Percentiles rank a stretch among this genome's conserved stretches.
phyloP scores from a whole-genome alignment of 2,797 vertebrate genomes.

The Triplophysa bombifrons region DNA sequence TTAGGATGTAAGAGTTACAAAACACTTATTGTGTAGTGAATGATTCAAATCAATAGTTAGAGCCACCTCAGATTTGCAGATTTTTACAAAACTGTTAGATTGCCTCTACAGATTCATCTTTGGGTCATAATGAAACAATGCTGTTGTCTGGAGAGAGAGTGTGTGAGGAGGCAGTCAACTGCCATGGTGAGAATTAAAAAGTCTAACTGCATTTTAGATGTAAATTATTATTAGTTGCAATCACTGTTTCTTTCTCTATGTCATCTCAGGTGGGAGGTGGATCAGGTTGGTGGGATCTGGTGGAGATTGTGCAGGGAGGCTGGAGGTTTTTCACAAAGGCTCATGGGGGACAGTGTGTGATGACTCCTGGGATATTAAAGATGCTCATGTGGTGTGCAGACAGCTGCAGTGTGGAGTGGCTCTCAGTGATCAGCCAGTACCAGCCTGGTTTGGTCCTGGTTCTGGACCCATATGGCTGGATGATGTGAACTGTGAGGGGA shows the following conservation, averaged over 20 bases:
- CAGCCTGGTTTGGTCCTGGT: slow-evolving; percentile 45
- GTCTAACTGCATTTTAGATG: no score
- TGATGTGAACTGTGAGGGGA: slow-evolving; percentile 47
- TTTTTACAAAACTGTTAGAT: background rate
- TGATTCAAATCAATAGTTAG: no score
- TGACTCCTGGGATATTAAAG: slow-evolving; percentile 36
- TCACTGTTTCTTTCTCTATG: background rate
- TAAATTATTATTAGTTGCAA: no score
- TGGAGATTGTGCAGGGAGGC: slow-evolving; percentile 38
- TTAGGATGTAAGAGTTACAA: no score
- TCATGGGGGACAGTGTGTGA: no score
- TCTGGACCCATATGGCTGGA: slow-evolving; percentile 49
- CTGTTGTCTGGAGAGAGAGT: slow-evolving; percentile 48
- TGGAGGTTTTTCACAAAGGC: no score
- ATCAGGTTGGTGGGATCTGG: slow-evolving; percentile 37
- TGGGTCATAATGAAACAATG: slow-evolving; percentile 9
- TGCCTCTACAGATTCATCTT: slow-evolving; percentile 17
- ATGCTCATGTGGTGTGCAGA: slow-evolving; percentile 52
- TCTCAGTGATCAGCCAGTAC: slow-evolving; percentile 27
- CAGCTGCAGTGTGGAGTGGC: slow-evolving; percentile 52
- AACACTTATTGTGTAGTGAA: no score
- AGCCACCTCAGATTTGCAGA: no score
- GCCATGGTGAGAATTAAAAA: slow-evolving; percentile 24
- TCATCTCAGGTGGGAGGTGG: background rate
- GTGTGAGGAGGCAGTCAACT: slow-evolving; percentile 54